Evolutionary conservation across 2,797 vertebrate species (phyloP), one percentile per base, ranked within the genome.

Genomic region (Echiichthys vipera): DNA sequence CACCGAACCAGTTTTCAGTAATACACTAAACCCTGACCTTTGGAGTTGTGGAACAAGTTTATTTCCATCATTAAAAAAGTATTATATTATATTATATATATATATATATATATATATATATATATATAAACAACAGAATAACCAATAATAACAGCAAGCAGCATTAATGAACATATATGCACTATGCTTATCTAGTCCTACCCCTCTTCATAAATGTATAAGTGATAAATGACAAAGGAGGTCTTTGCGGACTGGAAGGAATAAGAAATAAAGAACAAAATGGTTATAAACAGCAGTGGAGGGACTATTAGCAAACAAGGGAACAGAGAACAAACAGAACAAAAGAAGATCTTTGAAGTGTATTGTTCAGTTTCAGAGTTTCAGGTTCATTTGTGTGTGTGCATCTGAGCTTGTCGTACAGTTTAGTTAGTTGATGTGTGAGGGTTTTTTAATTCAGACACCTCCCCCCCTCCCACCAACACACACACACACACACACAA

Each of bases 361-460:
- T 24, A 62, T 75, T 59, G 14, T 68, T 85, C 24, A 13, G 39
- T 63, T 74, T 66, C 27, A 50, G 55, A 24, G 61, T 55, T 1
- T n/a, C n/a, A n/a, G 15, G 62, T 74, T 54, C 65, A 65, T 56
- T 63, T 63, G 18, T 65, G 15, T 3, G 18, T 66, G 34, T 25
- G 71, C 22, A 62, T 61, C 50, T 63, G 27, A 61, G 58, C 55
- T 50, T 42, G 12, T 73, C 36, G 49, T 62, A 56, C 54, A 64
- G 42, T 53, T 56, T 55, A 53, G 50, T 34, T 84, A n/a, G n/a
- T n/a, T n/a, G 75, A 78, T 74, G 61, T 65, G 32, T 43, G 40
- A 65, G 36, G 47, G 46, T 36, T 77, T 81, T n/a, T 77, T 79
- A 71, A 78, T 74, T 68, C 65, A 76, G 61, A 76, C 65, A 40